Evolutionary conservation across 2,113 vertebrate species (phyloP), one percentile per base, ranked within the genome.

Genomic region (Barnardius zonarius): DNA sequence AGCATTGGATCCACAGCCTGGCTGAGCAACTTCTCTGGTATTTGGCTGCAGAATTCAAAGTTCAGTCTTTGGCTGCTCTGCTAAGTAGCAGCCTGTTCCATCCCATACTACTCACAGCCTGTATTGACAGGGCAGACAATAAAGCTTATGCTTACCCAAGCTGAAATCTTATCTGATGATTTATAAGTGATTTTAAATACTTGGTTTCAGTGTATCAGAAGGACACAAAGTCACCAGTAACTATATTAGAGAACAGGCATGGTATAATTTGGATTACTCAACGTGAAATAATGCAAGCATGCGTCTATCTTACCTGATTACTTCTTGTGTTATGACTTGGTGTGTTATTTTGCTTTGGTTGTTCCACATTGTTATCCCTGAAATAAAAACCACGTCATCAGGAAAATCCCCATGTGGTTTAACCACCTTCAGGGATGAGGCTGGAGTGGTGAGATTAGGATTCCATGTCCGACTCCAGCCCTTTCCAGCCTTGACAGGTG

Each of bases 281-380:
- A 15, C 9, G 10, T 5, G 12, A 77, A 86, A 28, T 46, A 69
- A 87, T 25, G 5, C 64, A 49, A 18, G 27, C 10, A 2, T 48
- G 27, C 7, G 1, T 90, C 57, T 28, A 2, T 27, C 61, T 96
- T 94, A 97, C 97, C 96, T 80, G 79, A 25, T 76, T 70, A 28
- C 79, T 93, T 70, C 49, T 37, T 48, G 79, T 10, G 17, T 55
- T 75, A 7, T 27, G 49, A 33, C 39, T 68, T 52, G 76, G 59
- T 33, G 43, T 11, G 11, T 90, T 91, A 20, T 72, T 89, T 83
- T 94, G 95, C 83, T 95, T 93, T 78, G 93, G 57, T 63, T 95
- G 93, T 69, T 82, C 92, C 44, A 48, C 74, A 3, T 67, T 84
- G 83, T 86, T 77, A 62, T 73, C 39, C 85, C 97, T 97, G 92